Conservation (phyloP, 2,797 vertebrate genomes). For the Sebastes dallii region DNA sequence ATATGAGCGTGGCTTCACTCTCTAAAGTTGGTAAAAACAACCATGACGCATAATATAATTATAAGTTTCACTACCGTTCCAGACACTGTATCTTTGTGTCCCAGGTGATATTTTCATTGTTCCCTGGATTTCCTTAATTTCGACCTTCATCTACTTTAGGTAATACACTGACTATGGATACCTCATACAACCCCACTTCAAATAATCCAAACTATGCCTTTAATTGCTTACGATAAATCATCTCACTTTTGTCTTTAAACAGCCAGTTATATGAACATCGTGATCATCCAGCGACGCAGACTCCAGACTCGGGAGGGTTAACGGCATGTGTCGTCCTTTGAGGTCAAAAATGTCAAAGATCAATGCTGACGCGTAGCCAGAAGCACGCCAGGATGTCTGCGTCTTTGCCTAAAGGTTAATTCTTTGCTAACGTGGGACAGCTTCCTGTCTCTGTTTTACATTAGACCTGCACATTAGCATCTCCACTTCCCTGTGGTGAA, state of each 20-base stretch:
- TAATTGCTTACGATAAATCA: not conserved
- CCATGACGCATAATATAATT: no score
- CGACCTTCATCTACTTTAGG: accelerated
- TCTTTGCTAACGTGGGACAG: not conserved
- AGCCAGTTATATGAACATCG: not conserved
- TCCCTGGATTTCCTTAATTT: no score
- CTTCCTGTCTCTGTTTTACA: slow-evolving; percentile 23
- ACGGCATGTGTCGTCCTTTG: not conserved
- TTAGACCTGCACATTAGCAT: slow-evolving; percentile 28
- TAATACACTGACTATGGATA: no score
- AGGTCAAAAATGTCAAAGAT: slow-evolving; percentile 36
- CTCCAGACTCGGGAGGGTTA: not conserved
- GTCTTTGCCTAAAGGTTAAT: not conserved
- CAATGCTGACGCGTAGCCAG: not conserved
- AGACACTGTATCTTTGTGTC: no score
- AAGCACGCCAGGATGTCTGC: slow-evolving; percentile 1
- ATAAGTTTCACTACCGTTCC: accelerated
- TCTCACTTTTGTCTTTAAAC: not conserved
- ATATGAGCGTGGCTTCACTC: no score
- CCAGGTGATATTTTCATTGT: no score
- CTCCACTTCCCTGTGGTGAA: slow-evolving; percentile 10
- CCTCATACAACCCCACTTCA: not conserved
- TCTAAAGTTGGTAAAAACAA: no score
- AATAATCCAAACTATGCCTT: not conserved
- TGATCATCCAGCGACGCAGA: not conserved